Base-by-base conservation (phyloP, 2,113 vertebrate species). In the crab-eating macaque (Macaca fascicularis) region DNA sequence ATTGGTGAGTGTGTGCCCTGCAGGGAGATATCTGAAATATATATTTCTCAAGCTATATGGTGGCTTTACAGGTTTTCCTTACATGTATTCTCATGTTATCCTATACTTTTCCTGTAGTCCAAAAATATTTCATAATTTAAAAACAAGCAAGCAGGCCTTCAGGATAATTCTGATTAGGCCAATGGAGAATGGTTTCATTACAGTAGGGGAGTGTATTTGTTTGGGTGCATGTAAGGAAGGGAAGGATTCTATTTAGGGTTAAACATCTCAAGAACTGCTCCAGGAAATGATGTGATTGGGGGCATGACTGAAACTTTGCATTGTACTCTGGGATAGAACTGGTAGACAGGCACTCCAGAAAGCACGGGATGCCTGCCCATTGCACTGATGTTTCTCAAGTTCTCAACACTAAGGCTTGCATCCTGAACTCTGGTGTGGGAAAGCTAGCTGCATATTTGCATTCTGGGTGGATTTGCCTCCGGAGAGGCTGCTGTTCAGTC, bases 51-150 rank as follows among this genome's bases (percentile, higher is more conserved):
- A 89, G n/a, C 32, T 90, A 48, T 19, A 74, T 78, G 40, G 19
- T 59, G n/a, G 52, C 89, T 78, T 4, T 95, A 19, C 61, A 90
- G 32, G 80, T 67, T 93, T 94, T 83, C 76, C 50, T 84, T 80
- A 48, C 10, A 25, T 40, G 27, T 59, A 57, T 72, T 70, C 55
- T 82, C 50, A 2, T 30, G 48, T 85, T 85, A n/a, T 30, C n/a
- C 27, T 64, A n/a, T n/a, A 67, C 23, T 64, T 61, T 23, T 72
- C 78, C 67, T 52, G 4, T 50, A 38, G 48, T 30, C 19, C 57
- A 92, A 32, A 57, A 84, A 43, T 61, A 75, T 57, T 70, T 84
- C 35, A n/a, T 89, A 89, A 80, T 88, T 61, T 40, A 20, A 89
- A 84, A 76, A 87, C 38, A 81, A 27, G 27, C 19, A 80, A 19